Base-by-base conservation (phyloP, 2,797 vertebrate genomes). In the Potorous gilbertii region DNA sequence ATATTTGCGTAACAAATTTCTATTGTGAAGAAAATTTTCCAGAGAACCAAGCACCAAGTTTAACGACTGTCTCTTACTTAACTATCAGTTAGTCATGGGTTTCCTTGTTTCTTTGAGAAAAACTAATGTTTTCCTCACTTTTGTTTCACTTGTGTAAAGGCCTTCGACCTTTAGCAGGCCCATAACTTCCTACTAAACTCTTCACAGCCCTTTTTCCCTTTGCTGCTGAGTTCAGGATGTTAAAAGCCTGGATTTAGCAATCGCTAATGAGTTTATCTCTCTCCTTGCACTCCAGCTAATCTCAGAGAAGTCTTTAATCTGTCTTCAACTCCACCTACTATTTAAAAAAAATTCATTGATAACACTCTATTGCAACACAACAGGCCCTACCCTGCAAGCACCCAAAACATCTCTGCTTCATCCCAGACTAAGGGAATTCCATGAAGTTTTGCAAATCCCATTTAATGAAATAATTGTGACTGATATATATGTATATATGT, bases 1-100 rank as follows among this genome's bases (percentile, higher is more conserved):
- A 27, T 4, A 95, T 74, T 93, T 95, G 28, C 14, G 10, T 87
- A 21, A 52, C 46, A 81, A n/a, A 92, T 54, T 95, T 95, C 92
- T 95, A 27, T n/a, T 50, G 40, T 46, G 74, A 21, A 93, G 34
- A 3, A 21, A 74, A 96, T 90, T 96, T 91, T 97, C 31, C 90
- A 92, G 74, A 92, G 92, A 94, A 92, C 57, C 13, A 93, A 24
- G 21, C 24, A 50, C 40, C 8, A 66, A 66, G 13, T n/a, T n/a
- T 87, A 4, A 27, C 10, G 21, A 46, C 8, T 18, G 46, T 46
- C 74, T 81, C 74, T 81, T 1, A 40, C 34, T 66, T 66, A 66
- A n/a, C 62, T 66, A n/a, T 74, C 14, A 74, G n/a, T 10, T 46
- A 18, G 21, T 81, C 16, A 10, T 81, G 21, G 21, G 21, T 46